phyloP scores from a whole-genome alignment of 2,888 invertebrate genomes.

The Watsonalla binaria region DNA sequence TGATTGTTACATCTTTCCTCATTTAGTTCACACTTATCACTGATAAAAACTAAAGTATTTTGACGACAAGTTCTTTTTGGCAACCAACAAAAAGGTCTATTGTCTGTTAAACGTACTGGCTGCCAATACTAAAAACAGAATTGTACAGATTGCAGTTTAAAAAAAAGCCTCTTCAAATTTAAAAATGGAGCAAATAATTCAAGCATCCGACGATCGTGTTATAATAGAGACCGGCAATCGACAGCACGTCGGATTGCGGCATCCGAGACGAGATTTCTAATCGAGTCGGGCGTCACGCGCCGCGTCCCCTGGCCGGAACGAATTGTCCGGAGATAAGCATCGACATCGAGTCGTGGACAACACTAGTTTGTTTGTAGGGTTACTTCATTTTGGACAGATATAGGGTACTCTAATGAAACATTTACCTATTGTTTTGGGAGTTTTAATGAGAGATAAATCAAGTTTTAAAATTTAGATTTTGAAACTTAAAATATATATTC shows the following conservation, averaged over 20 bases:
- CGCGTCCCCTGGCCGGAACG: constrained; percentile 51
- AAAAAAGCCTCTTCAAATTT: constrained; percentile 6
- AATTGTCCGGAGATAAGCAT: constrained; percentile 58
- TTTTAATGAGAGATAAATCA: not conserved
- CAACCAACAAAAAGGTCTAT: no score
- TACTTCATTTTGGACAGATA: not conserved
- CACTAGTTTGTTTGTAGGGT: constrained; percentile 9
- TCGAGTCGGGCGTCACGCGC: constrained; percentile 57
- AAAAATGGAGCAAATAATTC: constrained; percentile 23
- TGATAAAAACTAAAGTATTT: no score
- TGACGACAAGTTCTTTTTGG: no score
- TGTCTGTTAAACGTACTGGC: not conserved
- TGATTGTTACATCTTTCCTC: no score
- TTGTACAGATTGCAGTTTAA: not conserved
- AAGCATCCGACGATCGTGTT: constrained; percentile 26
- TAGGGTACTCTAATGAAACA: not conserved
- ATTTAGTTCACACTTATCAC: no score
- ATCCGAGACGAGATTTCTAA: constrained; percentile 62
- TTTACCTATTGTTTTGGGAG: not conserved
- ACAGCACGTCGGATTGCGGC: constrained; percentile 34
- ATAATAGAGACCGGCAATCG: constrained; percentile 41
- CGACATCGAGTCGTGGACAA: constrained; percentile 23
- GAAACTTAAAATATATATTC: no score
- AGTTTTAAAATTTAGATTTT: not conserved
- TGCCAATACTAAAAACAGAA: not conserved